A percentile compares a stretch with the other conserved stretches of the same genome.
phyloP scores from a whole-genome alignment of 1,140 invertebrate genomes.

The Charaxes varanes region DNA sequence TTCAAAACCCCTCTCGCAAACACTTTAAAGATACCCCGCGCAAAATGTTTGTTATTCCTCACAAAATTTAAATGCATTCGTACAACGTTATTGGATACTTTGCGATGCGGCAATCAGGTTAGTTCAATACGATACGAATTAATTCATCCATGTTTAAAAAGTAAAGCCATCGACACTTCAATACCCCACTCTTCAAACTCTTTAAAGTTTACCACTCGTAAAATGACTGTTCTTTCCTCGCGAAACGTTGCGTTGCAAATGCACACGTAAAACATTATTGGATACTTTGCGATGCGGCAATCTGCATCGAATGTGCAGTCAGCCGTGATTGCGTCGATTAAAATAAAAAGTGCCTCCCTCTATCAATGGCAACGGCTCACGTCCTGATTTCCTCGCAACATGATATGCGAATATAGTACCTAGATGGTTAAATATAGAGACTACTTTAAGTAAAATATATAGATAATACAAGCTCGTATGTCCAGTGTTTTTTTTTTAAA shows the following conservation, averaged over 20 bases:
- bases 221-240: neutral
- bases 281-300: conserved; percentile 6
- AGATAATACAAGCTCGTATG: no score
- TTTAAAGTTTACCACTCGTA: neutral
- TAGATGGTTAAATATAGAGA: no score
- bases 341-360: conserved; percentile 12
- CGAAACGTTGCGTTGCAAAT: neutral
- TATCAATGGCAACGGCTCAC: conserved; percentile 7
- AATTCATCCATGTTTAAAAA: no score
- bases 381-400: conserved; percentile 2
- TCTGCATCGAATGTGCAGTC: conserved; percentile 8
- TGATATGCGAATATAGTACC: neutral
- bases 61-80: neutral
- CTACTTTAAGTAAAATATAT: no score
- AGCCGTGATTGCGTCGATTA: conserved; percentile 14
- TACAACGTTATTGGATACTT: conserved; percentile 4
- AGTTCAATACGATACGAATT: no score
- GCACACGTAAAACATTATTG: conserved; percentile 2
- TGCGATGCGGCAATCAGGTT: conserved; percentile 5
- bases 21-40: neutral
- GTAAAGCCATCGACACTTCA: no score
- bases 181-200: no score
- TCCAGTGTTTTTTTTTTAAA: no score
- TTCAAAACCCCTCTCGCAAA: no score
- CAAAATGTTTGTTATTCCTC: neutral